A percentile compares a stretch with the other conserved stretches of the same genome.
phyloP scores from a whole-genome alignment of 2,797 vertebrate species.

The Coranthus polyacanthus region DNA sequence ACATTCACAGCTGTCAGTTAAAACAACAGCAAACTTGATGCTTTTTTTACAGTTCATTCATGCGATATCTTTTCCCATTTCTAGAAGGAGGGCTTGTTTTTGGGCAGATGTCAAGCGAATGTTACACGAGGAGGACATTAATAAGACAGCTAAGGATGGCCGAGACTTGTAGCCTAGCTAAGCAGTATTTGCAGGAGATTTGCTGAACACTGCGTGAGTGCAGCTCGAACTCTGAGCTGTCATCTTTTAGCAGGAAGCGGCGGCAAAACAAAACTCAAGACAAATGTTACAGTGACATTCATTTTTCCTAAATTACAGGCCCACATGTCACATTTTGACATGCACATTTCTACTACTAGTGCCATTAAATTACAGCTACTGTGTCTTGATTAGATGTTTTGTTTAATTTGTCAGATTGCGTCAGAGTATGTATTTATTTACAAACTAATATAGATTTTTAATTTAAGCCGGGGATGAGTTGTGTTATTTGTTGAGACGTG shows the following conservation, averaged over 20 bases:
- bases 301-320: background rate
- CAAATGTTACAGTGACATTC: background rate
- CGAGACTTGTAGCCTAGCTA: conserved; percentile 20
- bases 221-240: conserved; percentile 15
- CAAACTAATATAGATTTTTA: too few species aligned
- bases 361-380: too few species aligned
- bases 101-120: conserved; percentile 37
- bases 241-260: conserved; percentile 19
- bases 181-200: conserved; percentile 32
- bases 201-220: conserved; percentile 31
- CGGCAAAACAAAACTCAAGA: conserved; percentile 2
- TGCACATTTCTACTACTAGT: background rate
- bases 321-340: background rate
- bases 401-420: too few species aligned
- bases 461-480: too few species aligned
- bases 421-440: too few species aligned
- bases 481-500: too few species aligned
- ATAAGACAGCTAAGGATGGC: conserved; percentile 49
- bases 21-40: conserved; percentile 39
- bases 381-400: too few species aligned
- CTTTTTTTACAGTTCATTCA: conserved; percentile 46
- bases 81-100: conserved; percentile 19
- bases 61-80: conserved; percentile 14
- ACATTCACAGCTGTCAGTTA: conserved; percentile 49
- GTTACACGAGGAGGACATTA: conserved; percentile 35